These are phyloP conservation scores for Cantharis rustica DNA, from an alignment of 2,888 invertebrate genomes.

Conservation along the genomic window DNA sequence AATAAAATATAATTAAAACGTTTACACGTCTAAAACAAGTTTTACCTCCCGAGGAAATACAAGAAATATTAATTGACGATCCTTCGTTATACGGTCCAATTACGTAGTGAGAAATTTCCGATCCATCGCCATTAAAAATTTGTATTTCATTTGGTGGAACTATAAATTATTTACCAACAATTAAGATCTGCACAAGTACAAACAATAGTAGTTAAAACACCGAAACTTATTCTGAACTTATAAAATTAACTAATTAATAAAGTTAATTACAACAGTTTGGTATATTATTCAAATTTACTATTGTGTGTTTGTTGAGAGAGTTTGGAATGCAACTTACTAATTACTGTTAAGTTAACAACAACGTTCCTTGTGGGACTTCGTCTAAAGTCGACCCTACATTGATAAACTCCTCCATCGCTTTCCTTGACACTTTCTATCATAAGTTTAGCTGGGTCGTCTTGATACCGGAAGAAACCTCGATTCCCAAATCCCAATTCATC, in stretches of 20 bases:
- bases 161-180: conserved; percentile 54
- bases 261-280: conserved; percentile 1
- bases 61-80: conserved; percentile 78
- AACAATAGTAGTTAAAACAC: neutral
- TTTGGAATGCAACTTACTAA: conserved; percentile 69
- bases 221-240: neutral
- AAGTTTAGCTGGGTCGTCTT: conserved; percentile 75
- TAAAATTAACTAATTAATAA: conserved; percentile 4
- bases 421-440: conserved; percentile 75
- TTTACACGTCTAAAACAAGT: neutral
- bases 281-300: conserved; percentile 4
- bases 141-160: conserved; percentile 83
- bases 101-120: conserved; percentile 73
- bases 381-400: conserved; percentile 89
- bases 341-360: conserved; percentile 85
- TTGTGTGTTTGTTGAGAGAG: neutral
- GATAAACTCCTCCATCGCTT: conserved; percentile 80
- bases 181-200: neutral
- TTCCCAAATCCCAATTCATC: conserved; percentile 74
- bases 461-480: conserved; percentile 76
- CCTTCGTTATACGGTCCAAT: conserved; percentile 88
- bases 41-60: conserved; percentile 85
- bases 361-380: conserved; percentile 87
- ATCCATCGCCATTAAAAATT: conserved; percentile 78
- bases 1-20: neutral